Conservation (phyloP, 2,113 vertebrate genomes). For the Cyprinodon brontotheroides region DNA sequence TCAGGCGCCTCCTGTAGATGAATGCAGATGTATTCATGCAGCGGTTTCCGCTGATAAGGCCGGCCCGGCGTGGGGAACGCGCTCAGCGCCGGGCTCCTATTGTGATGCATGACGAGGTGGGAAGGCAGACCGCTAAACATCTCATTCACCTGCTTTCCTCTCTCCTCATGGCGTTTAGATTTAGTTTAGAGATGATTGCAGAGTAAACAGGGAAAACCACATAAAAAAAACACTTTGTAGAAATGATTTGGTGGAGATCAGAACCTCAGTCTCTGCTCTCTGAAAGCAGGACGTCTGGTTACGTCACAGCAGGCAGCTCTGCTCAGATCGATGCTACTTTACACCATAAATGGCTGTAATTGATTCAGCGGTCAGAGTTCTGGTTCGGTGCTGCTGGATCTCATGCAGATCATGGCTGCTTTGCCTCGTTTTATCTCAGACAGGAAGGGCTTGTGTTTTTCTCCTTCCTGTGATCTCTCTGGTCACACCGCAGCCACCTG, state of each 20-base stretch:
- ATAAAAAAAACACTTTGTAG: background rate
- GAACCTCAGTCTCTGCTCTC: too few relatives aligned
- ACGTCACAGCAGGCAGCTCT: background rate
- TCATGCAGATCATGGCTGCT: background rate
- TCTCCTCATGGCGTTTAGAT: background rate
- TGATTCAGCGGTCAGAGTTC: background rate
- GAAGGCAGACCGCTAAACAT: background rate
- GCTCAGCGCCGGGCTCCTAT: constrained; percentile 20
- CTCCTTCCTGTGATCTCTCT: constrained; percentile 27
- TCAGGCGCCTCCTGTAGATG: constrained; percentile 26
- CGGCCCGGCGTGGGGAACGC: background rate
- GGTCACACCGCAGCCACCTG: constrained; percentile 46
- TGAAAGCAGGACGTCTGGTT: too few relatives aligned
- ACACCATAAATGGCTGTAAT: too few relatives aligned
- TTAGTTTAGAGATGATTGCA: background rate
- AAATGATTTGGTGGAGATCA: too few relatives aligned
- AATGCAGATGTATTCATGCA: constrained; percentile 71
- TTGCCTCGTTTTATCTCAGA: constrained; percentile 8
- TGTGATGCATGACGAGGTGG: constrained; percentile 1
- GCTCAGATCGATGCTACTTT: too few relatives aligned
- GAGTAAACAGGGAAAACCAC: background rate
- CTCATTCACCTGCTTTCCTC: background rate
- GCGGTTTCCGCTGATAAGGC: constrained; percentile 54
- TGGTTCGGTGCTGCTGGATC: background rate
- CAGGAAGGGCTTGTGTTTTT: constrained; percentile 28